These are phyloP conservation scores for Synodontis membranacea DNA, from an alignment of 2,113 vertebrate species.

Conservation along the genomic window DNA sequence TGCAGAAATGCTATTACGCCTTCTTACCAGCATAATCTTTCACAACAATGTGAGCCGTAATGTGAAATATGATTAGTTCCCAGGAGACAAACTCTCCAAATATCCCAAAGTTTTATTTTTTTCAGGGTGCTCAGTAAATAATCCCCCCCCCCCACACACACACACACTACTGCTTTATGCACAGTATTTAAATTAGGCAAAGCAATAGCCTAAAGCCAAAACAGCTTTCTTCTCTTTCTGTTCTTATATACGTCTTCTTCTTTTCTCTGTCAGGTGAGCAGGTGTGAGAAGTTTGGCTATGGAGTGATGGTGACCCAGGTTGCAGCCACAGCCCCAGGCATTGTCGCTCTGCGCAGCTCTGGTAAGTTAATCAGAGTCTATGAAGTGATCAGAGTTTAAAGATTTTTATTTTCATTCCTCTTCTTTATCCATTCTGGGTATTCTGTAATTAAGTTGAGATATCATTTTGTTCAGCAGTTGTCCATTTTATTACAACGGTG, in stretches of 20 bases:
- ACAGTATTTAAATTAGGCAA: not conserved
- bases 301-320: slow-evolving; percentile 88
- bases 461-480: not conserved
- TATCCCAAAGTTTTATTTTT: not conserved
- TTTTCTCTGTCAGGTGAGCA: slow-evolving; percentile 74
- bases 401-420: not conserved
- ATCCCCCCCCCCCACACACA: no score
- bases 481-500: not conserved
- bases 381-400: not conserved
- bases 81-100: not conserved
- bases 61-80: not conserved
- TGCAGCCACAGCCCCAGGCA: slow-evolving; percentile 83
- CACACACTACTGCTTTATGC: not conserved
- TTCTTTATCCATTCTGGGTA: not conserved
- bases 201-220: not conserved
- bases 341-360: slow-evolving; percentile 80
- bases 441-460: not conserved
- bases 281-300: slow-evolving; percentile 84
- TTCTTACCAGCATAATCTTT: not conserved
- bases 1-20: not conserved
- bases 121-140: not conserved
- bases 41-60: not conserved
- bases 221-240: not conserved
- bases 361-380: slow-evolving; percentile 67
- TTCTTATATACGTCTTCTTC: not conserved